phyloP scores from a whole-genome alignment of 35 echinoderm and acorn worm species.

The Ptychodera flava region DNA sequence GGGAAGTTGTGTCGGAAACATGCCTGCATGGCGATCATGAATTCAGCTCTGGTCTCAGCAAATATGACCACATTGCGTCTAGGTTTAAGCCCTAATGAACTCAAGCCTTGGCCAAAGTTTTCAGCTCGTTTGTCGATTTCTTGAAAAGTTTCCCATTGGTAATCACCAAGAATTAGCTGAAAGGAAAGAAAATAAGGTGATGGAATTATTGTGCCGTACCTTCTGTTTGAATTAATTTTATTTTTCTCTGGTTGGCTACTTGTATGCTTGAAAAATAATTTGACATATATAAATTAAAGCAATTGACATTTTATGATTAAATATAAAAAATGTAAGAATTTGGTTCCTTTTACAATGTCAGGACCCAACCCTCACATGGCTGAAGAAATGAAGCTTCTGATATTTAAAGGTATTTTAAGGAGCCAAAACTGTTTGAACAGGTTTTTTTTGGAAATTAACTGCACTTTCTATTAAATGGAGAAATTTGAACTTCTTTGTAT shows the following conservation, averaged over 20 bases:
- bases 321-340: background rate
- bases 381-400: no score
- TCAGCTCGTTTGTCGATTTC: slow-evolving; percentile 43
- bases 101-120: slow-evolving; percentile 57
- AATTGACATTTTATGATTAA: background rate
- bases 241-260: no score
- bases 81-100: slow-evolving; percentile 42
- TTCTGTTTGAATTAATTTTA: no score
- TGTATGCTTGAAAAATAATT: background rate
- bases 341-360: background rate
- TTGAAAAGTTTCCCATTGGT: slow-evolving; percentile 62
- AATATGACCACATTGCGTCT: slow-evolving; percentile 71
- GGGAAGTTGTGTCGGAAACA: slow-evolving; percentile 77
- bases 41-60: slow-evolving; percentile 74
- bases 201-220: slow-evolving; percentile 7
- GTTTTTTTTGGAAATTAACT: no score
- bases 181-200: slow-evolving; percentile 2
- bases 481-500: no score
- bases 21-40: slow-evolving; percentile 59
- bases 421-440: no score
- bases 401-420: no score
- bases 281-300: background rate
- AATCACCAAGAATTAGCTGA: slow-evolving; percentile 70
- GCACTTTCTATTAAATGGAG: no score
- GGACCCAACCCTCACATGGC: background rate